Evolutionary conservation across 1,140 invertebrate genomes (phyloP).

Genomic region (Microplitis demolitor): DNA sequence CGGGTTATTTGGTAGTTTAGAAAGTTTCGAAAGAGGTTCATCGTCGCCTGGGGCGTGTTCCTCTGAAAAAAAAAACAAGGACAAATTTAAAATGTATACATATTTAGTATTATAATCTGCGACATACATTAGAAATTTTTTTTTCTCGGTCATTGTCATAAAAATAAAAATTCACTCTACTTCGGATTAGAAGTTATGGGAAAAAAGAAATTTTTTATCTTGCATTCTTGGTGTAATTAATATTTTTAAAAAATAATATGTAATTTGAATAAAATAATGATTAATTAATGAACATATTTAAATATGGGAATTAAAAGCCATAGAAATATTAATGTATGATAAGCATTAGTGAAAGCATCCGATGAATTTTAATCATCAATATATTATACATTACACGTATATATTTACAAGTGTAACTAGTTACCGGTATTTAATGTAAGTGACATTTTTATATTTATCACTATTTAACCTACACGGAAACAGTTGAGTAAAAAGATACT

Average conservation of each 20-base stretch:
- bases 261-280: not conserved
- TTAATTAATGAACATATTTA: not conserved
- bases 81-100: not conserved
- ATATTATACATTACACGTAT: not conserved
- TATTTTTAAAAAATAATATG: not conserved
- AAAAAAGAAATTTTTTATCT: not conserved
- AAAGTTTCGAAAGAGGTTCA: conserved; percentile 49
- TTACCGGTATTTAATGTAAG: no score
- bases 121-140: not conserved
- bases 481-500: not conserved
- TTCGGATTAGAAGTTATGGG: not conserved
- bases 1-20: conserved; percentile 49
- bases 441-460: no score
- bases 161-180: not conserved
- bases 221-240: not conserved
- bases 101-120: no score
- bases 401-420: not conserved
- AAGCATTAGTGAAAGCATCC: not conserved
- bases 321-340: not conserved
- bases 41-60: conserved; percentile 34
- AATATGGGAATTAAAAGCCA: not conserved
- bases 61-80: conserved; percentile 9
- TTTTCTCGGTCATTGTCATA: not conserved
- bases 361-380: not conserved
- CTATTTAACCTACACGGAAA: no score